Conservation (phyloP, 2,888 invertebrate species). For the Daptonema setosum region DNA sequence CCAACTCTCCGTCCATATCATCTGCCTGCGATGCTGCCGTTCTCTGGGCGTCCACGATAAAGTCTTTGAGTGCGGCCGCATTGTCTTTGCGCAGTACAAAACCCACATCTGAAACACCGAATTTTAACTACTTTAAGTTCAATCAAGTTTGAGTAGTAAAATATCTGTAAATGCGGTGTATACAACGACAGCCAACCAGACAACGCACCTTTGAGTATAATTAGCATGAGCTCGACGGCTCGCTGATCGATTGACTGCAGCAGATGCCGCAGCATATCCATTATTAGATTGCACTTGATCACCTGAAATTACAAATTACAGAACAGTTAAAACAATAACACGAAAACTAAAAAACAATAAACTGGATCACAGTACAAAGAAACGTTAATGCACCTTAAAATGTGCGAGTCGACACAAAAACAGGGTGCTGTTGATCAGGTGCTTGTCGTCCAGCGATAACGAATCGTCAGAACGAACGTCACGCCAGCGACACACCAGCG, state of each 20-base stretch:
- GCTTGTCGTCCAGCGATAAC: slow-evolving; percentile 43
- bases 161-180: too few relatives aligned
- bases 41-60: slow-evolving; percentile 30
- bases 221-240: slow-evolving; percentile 58
- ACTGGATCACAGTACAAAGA: too few relatives aligned
- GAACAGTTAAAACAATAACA: not conserved
- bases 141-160: too few relatives aligned
- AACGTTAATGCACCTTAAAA: slow-evolving; percentile 35
- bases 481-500: slow-evolving; percentile 46
- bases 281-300: slow-evolving; percentile 51
- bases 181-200: too few relatives aligned
- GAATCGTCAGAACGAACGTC: slow-evolving; percentile 12
- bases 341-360: not conserved
- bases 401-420: slow-evolving; percentile 61
- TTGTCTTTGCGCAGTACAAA: slow-evolving; percentile 65
- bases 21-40: slow-evolving; percentile 32
- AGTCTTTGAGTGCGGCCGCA: slow-evolving; percentile 51
- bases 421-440: slow-evolving; percentile 54
- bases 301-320: slow-evolving; percentile 36
- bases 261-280: slow-evolving; percentile 52
- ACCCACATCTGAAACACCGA: slow-evolving; percentile 42
- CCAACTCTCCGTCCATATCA: not conserved
- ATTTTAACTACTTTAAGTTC: too few relatives aligned
- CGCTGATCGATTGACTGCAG: slow-evolving; percentile 47
- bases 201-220: slow-evolving; percentile 45